Conservation (phyloP, 1,140 invertebrate species). For the Mactra quadrangularis region DNA sequence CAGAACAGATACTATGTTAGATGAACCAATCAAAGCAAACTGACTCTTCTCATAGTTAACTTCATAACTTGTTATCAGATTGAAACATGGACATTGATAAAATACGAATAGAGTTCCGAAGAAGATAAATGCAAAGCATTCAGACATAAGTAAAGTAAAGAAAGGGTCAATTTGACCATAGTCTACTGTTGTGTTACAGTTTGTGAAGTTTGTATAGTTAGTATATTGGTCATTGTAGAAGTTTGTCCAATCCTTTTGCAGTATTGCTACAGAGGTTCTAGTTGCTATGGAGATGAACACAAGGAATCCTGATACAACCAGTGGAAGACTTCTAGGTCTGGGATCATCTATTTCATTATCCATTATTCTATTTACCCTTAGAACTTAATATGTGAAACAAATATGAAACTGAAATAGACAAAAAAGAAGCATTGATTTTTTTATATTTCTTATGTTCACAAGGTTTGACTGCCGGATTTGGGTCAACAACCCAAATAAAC, state of each 20-base stretch:
- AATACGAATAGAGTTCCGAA: slow-evolving; percentile 58
- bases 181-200: slow-evolving; percentile 22
- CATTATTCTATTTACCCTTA: too few species aligned
- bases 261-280: slow-evolving; percentile 62
- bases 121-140: slow-evolving; percentile 31
- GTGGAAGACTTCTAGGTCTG: background rate
- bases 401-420: too few species aligned
- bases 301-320: background rate
- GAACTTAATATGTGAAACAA: too few species aligned
- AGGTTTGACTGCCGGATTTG: too few species aligned
- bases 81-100: slow-evolving; percentile 26
- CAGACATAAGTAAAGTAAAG: slow-evolving; percentile 61
- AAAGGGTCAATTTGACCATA: slow-evolving; percentile 60
- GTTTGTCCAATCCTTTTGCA: slow-evolving; percentile 66
- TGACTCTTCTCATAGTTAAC: slow-evolving; percentile 42
- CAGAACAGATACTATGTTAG: slow-evolving; percentile 61
- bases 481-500: too few species aligned
- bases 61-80: slow-evolving; percentile 35
- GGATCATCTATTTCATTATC: too few species aligned
- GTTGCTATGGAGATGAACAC: slow-evolving; percentile 37
- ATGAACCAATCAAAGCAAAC: slow-evolving; percentile 63
- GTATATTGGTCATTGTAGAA: slow-evolving; percentile 16
- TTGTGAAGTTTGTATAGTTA: background rate
- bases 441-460: too few species aligned
- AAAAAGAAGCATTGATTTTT: too few species aligned